Evolutionary conservation across 2,113 vertebrate genomes (phyloP), one percentile per base, ranked within the genome.

Genomic region (Hydropotes inermis): DNA sequence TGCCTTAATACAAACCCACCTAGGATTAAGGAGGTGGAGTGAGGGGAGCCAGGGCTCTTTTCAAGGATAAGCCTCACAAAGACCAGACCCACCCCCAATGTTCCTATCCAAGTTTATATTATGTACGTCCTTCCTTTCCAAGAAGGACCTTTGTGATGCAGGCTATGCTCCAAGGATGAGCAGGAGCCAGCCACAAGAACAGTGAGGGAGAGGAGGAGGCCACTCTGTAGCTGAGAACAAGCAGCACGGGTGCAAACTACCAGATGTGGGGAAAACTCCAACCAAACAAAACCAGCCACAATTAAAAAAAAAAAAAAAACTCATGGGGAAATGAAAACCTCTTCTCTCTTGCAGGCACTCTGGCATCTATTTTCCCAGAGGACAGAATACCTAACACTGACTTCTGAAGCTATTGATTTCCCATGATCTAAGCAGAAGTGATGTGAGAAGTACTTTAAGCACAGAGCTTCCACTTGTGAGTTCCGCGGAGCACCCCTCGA

Each of bases 401-500:
- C 70, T 94, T 97, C 88, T 64, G 70, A 54, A 79, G 70, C 70
- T 78, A n/a, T 12, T 67, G 57, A 95, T 90, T 96, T 87, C 89
- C 78, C 36, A 57, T 2, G 5, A 90, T 76, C 89, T 96, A 81
- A 70, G 47, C 93, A 78, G 93, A 88, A 97, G 87, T 6, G 84
- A 70, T 58, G 43, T 11, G 61, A 86, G 57, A 58, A 94, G 93
- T 39, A 84, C 89, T 90, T 74, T 70, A 58, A 93, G 96, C 97
- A 93, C 4, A 58, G 70, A 93, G 61, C 30, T 87, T 79, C 94
- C 98, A 97, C 97, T 97, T 85, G 30, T 83, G 93, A 93, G 83
- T 94, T 89, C 83, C 50, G 50, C 52, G n/a, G 82, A 93, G 96
- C 93, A 14, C 25, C 50, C 89, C 87, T 96, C 25, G 0, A 47